Base-by-base conservation (phyloP, 1,140 invertebrate genomes). In the Ganaspis sp. region DNA sequence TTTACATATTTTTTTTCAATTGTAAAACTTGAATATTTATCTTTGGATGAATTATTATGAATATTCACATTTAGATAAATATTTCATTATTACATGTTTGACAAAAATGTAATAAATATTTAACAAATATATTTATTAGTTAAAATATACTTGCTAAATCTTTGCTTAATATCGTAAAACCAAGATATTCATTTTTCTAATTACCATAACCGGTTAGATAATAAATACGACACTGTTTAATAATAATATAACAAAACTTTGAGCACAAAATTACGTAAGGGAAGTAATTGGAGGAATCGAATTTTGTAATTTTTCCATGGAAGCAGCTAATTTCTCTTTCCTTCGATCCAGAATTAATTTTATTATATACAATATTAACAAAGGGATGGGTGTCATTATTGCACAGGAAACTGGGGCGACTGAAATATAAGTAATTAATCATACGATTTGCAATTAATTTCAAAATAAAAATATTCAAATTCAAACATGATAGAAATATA, bases 311-410 rank as follows among this genome's bases (percentile, higher is more conserved):
- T 82, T 84, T 74, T 85, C 83, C 70, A 64, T 69, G 4, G 85
- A 85, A 71, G 71, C 17, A 34, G 73, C 81, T 40, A 78, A 80
- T 72, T 84, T 80, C 37, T 75, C 85, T 6, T 86, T 81, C 45
- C 69, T 87, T n/a, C 78, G 77, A 77, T 86, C 78, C 45, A 79
- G 79, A 34, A 87, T 74, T 19, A 89, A 74, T 80, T 88, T 87
- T 53, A 89, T 80, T 6, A 94, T 84, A 80, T 92, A 95, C n/a
- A 94, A 88, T 26, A 90, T 76, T 0, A 93, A 84, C 79, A 99
- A 92, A 0, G 98, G 97, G 29, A 99, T 84, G 19, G 98, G 98
- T 0, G 98, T 99, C 95, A 99, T 98, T 38, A 98, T 95, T 15
- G 97, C 97, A 29, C 96, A 95, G 4, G 96, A 94, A 0, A 99